phyloP scores from a whole-genome alignment of 1,140 invertebrate species.

The Forficula auricularia region DNA sequence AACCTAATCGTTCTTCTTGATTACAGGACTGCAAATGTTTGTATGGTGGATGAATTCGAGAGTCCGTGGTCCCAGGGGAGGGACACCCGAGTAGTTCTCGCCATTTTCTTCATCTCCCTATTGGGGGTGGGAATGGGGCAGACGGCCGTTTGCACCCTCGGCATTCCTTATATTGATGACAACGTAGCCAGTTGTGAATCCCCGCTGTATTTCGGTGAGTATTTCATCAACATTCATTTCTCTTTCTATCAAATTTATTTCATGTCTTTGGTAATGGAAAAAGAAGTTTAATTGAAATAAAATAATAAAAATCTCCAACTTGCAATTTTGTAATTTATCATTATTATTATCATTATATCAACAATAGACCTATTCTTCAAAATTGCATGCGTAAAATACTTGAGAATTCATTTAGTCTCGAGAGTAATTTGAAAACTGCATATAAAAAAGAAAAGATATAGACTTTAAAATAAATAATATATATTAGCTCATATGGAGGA shows the following conservation, averaged over 20 bases:
- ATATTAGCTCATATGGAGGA: too few species aligned
- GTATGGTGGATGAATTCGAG: too few species aligned
- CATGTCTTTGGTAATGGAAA: too few species aligned
- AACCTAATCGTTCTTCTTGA: too few species aligned
- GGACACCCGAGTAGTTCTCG: constrained; percentile 58
- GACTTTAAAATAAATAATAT: too few species aligned
- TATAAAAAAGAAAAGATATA: too few species aligned
- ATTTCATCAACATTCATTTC: too few species aligned
- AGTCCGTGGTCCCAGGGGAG: constrained; percentile 20
- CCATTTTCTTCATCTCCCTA: constrained; percentile 71
- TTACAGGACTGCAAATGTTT: too few species aligned
- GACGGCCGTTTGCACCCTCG: constrained; percentile 81
- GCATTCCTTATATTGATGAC: constrained; percentile 86
- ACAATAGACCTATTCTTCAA: too few species aligned
- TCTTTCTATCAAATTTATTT: neutral
- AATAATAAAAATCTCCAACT: neutral
- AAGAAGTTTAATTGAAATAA: neutral
- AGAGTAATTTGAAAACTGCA: too few species aligned
- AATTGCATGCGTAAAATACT: too few species aligned
- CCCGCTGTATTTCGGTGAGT: constrained; percentile 79
- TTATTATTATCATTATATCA: constrained; percentile 1
- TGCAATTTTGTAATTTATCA: constrained; percentile 7
- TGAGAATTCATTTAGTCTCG: too few species aligned
- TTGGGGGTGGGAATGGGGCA: constrained; percentile 82
- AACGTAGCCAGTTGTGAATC: constrained; percentile 81